Base-by-base conservation (phyloP, 2,113 vertebrate genomes). In the Percopsis transmontana region DNA sequence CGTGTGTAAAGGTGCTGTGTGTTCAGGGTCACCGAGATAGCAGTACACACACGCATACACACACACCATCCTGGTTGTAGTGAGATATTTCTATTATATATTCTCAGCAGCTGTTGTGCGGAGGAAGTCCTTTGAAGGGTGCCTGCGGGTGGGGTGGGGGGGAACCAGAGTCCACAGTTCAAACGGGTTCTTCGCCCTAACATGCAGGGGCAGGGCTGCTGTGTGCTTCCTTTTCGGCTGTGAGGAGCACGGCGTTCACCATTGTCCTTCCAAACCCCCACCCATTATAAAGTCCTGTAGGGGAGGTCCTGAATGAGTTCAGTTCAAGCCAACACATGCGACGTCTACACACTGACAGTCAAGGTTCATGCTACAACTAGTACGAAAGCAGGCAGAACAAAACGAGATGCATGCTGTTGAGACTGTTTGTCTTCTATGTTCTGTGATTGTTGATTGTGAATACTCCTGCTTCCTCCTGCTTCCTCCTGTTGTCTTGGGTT, bases 81-180 rank as follows among this genome's bases (percentile, higher is more conserved):
- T 44, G 45, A 76, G 66, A 67, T 33, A 53, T 72, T 82, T 77
- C 81, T 74, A 87, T 88, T 85, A 82, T 82, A 78, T 75, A 81
- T 83, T 85, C 83, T 67, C 79, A 85, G 83, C 89, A 88, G 84
- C 88, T 87, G 77, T 80, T 87, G 75, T 74, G 71, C 50, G 66
- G 70, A 88, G 81, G 87, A 90, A 87, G 78, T 85, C 63, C 77
- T 91, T 88, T 88, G 81, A 88, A 84, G 77, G 79, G 76, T 38
- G 50, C 63, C 79, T 81, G 64, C 23, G 21, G 20, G 20, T 1
- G 48, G 18, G 21, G 51, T 44, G 61, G 67, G 24, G 19, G 27
- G 33, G 68, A 80, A 79, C 70, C 50, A 57, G 78, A 83, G 76
- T 77, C 76, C 72, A 66, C 58, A 53, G 79, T 85, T 86, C 86